These are phyloP conservation scores for Dolichomitus sp. DNA, from an alignment of 2,888 invertebrate species.

Conservation along the genomic window DNA sequence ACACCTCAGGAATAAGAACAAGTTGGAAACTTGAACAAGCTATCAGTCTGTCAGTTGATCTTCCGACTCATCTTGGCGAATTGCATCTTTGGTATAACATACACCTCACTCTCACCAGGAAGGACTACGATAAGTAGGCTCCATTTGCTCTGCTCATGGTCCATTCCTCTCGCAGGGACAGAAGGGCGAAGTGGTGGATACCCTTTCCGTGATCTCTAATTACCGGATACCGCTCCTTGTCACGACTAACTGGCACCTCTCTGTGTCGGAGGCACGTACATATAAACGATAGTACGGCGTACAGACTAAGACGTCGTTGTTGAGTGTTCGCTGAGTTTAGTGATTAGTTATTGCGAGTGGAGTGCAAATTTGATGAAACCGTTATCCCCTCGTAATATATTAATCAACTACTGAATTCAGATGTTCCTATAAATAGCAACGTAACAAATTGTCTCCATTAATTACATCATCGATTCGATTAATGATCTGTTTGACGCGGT, in stretches of 20 bases:
- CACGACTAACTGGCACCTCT: slow-evolving; percentile 50
- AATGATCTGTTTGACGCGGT: slow-evolving; percentile 51
- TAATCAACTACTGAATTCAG: neutral
- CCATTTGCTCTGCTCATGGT: slow-evolving; percentile 18
- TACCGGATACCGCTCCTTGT: slow-evolving; percentile 48
- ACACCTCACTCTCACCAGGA: slow-evolving; percentile 1
- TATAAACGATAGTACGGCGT: neutral
- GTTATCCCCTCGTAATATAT: neutral
- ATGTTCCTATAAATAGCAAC: neutral
- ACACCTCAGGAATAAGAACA: neutral
- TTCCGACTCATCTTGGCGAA: neutral
- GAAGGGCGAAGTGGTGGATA: neutral
- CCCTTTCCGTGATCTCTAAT: slow-evolving; percentile 51
- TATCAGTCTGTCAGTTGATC: slow-evolving; percentile 16
- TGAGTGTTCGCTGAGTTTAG: slow-evolving; percentile 12
- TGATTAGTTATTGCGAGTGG: slow-evolving; percentile 9
- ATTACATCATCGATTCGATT: slow-evolving; percentile 31
- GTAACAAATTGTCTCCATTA: neutral
- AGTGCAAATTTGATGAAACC: neutral
- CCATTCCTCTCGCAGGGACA: slow-evolving; percentile 7
- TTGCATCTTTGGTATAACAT: slow-evolving; percentile 33
- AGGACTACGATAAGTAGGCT: slow-evolving; percentile 21
- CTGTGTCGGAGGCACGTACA: slow-evolving; percentile 22
- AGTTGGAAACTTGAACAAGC: neutral
- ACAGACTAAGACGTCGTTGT: slow-evolving; percentile 8